phyloP scores from a whole-genome alignment of 2,113 vertebrate species.

The Henicopernis longicauda region DNA sequence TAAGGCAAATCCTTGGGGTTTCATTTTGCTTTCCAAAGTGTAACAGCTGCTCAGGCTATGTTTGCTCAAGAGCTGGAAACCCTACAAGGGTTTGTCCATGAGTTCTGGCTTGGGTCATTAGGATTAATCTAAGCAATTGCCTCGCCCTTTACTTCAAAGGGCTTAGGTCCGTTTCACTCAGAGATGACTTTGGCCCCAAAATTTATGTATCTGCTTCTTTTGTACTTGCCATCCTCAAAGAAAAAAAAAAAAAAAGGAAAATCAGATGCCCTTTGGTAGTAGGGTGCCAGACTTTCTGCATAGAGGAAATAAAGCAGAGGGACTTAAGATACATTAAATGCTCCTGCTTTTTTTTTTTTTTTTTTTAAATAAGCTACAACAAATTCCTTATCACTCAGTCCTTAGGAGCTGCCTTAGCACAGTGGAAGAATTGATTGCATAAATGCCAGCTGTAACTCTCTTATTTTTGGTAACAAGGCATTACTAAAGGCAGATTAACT shows the following conservation, averaged over 20 bases:
- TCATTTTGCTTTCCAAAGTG: constrained; percentile 5
- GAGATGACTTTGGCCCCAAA: neutral
- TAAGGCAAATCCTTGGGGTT: constrained; percentile 7
- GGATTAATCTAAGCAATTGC: constrained; percentile 7
- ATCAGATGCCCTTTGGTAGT: neutral
- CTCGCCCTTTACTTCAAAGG: neutral
- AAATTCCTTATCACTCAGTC: neutral
- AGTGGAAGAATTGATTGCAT: constrained; percentile 27
- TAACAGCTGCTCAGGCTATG: neutral
- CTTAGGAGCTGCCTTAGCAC: neutral
- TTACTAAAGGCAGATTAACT: constrained; percentile 39
- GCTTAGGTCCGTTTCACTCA: neutral
- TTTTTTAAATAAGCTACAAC: neutral
- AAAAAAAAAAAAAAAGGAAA: neutral
- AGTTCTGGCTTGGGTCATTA: neutral
- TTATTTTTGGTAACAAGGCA: constrained; percentile 44
- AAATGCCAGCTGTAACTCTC: constrained; percentile 54
- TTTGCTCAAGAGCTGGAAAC: neutral
- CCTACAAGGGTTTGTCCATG: neutral
- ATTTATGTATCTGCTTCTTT: neutral
- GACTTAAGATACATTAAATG: neutral
- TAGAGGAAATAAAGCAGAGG: neutral
- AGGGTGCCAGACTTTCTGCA: neutral
- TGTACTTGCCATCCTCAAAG: neutral
- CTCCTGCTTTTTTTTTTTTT: neutral